Evolutionary conservation across 2,113 vertebrate species (phyloP).

Genomic region (Antennarius striatus): DNA sequence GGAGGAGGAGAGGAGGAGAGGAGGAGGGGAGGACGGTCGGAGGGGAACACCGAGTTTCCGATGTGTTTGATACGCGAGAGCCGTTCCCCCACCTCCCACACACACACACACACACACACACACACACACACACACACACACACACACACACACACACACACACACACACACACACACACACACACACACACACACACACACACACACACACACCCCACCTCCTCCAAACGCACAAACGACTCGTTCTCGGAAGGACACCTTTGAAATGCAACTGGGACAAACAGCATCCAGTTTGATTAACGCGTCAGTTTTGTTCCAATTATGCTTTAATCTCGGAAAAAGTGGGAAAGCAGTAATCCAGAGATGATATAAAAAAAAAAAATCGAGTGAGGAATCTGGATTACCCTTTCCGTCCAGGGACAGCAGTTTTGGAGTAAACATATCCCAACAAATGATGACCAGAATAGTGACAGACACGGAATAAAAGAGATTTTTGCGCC

Average conservation of each 20-base stretch:
- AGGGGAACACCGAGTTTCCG: slow-evolving; percentile 45
- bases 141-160: not conserved
- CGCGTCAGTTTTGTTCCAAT: slow-evolving; percentile 1
- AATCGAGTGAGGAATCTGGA: slow-evolving; percentile 5
- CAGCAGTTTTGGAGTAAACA: slow-evolving; percentile 10
- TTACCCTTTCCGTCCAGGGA: not conserved
- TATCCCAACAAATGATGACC: slow-evolving; percentile 39
- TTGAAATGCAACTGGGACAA: slow-evolving; percentile 2
- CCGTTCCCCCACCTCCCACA: not conserved
- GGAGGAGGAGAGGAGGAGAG: not conserved
- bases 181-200: not conserved
- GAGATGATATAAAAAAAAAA: slow-evolving; percentile 14
- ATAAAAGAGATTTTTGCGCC: not conserved
- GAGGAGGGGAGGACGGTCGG: slow-evolving; percentile 1
- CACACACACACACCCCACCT: not conserved
- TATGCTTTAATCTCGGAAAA: slow-evolving; percentile 14
- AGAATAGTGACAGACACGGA: slow-evolving; percentile 6
- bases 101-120: not conserved
- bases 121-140: not conserved
- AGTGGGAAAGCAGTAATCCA: slow-evolving; percentile 22
- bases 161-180: not conserved
- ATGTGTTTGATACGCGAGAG: slow-evolving; percentile 20
- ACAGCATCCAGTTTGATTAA: not conserved
- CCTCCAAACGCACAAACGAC: not conserved
- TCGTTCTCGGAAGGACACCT: not conserved